Base-by-base conservation (phyloP, 2,797 vertebrate species). In the Ptychadena robeensis region DNA sequence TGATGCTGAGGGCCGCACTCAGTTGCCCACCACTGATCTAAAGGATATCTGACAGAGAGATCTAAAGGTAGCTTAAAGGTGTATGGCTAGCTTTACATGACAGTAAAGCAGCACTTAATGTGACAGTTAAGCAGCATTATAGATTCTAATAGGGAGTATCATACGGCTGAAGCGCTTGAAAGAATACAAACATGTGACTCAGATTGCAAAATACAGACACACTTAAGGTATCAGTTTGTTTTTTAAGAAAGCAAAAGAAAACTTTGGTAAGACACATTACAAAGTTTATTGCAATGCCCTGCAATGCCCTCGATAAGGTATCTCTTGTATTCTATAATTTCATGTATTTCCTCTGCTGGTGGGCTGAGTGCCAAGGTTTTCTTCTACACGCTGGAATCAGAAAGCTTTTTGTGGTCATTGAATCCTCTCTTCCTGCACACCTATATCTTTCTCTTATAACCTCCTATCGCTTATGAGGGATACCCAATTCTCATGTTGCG, bases 311-410 rank as follows among this genome's bases (percentile, higher is more conserved):
- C 71, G 61, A 83, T 79, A 63, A 61, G 69, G 48, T 79, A 83
- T 66, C 68, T 28, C 22, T 65, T 79, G 75, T 61, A 72, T 72
- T 38, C 63, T 77, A 83, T 78, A 74, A 72, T 48, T 66, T 73
- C 73, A 70, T 73, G 68, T 65, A 65, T 83, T 83, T 83, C 82
- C 75, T 83, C 61, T 83, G 25, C n/a, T 27, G 25, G 57, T 65
- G 48, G 82, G 81, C 32, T 73, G 30, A 11, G 67, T 65, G 27
- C 82, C 69, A 83, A 70, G 15, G 68, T 83, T 83, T 83, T 59
- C 61, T 67, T 73, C 78, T 83, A 83, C 74, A 67, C 61, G 30
- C 31, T 79, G 59, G 38, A 63, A 83, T 73, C 38, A 66, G 65
- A 53, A 53, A 40, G 63, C 75, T 79, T 53, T 75, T 77, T 79